Evolutionary conservation across 1,140 invertebrate genomes (phyloP), one percentile per base, ranked within the genome.

Genomic region (Diabrotica undecimpunctata): DNA sequence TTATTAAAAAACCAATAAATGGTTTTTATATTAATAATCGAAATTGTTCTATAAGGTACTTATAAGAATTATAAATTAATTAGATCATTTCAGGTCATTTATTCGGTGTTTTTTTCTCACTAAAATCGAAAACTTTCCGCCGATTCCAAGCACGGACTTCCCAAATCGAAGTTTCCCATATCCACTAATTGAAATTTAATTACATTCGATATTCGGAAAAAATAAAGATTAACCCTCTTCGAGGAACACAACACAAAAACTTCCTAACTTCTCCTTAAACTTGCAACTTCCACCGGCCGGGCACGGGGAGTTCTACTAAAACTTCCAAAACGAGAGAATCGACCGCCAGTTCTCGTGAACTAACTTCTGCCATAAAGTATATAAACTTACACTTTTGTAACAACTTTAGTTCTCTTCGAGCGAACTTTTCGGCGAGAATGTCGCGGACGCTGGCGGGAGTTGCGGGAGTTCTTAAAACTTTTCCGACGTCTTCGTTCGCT

Each of bases 301-400:
- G 11, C 36, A 25, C 54, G 62, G 64, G 64, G 62, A 64, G 54
- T 64, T 38, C 13, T 12, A 61, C 51, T 10, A 56, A 64, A 64
- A 36, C 53, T 64, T 65, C 53, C 10, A 54, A 25, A 25, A 25
- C 25, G 25, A 25, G 25, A 25, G 66, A 69, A 66, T 64, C 67
- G 68, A 60, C 62, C 64, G 64, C 67, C 67, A 65, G 65, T 73
- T 71, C 68, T 61, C 66, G 59, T 69, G 70, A 76, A 75, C 76
- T 73, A 77, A 77, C 76, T 77, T 77, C 72, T 73, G 67, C 74
- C 73, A 76, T 76, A 75, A 77, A 77, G 74, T 77, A 77, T 77
- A 76, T 77, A 77, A 77, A 77, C 76, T 77, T 75, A 76, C 72
- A 77, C 73, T 77, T 77, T 77, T 76, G 76, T 75, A 77, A 76